Evolutionary conservation across 2,797 vertebrate genomes (phyloP), one percentile per base, ranked within the genome.

Genomic region (Lates japonicus): DNA sequence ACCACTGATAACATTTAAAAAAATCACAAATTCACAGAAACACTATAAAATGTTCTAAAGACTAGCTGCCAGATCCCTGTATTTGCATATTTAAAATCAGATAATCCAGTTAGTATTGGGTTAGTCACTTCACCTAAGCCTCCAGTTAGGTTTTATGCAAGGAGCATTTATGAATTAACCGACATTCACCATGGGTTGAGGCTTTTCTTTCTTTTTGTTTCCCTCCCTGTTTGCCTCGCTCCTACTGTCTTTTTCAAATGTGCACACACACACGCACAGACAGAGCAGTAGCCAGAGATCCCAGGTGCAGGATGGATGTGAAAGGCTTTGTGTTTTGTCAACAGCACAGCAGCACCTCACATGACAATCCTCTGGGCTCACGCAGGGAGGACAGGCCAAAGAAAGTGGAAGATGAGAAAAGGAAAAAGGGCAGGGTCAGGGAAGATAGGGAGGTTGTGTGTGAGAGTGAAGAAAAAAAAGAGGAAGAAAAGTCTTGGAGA

Each of bases 261-360:
- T 20, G 20, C n/a, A 11, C 70, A 55, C 31, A n/a, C 58, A 20
- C 25, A 42, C 59, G 54, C 60, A 7, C 31, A 63, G 46, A 61
- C n/a, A 12, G 9, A 55, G 69, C 63, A 67, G 72, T 44, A 74
- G 79, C 74, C 84, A 80, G 66, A 11, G 72, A 74, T 80, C 66
- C 83, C 89, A 93, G 92, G 91, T 93, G 90, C 81, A 70, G 85
- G 85, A 82, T 90, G 77, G 75, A 90, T 83, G 86, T 83, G 85
- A 86, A 90, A 80, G 70, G 76, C 83, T 80, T 87, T 86, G 84
- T 93, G 86, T 94, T 93, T 88, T 89, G 90, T 90, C 88, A 93
- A 92, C 88, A 93, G 83, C 80, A 72, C 80, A 84, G 75, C 87
- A 82, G 74, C 86, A 88, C 87, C 88, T 93, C 89, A 84, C 87